Evolutionary conservation across 2,797 vertebrate species (phyloP), one percentile per base, ranked within the genome.

Genomic region (Sebastes cheni): DNA sequence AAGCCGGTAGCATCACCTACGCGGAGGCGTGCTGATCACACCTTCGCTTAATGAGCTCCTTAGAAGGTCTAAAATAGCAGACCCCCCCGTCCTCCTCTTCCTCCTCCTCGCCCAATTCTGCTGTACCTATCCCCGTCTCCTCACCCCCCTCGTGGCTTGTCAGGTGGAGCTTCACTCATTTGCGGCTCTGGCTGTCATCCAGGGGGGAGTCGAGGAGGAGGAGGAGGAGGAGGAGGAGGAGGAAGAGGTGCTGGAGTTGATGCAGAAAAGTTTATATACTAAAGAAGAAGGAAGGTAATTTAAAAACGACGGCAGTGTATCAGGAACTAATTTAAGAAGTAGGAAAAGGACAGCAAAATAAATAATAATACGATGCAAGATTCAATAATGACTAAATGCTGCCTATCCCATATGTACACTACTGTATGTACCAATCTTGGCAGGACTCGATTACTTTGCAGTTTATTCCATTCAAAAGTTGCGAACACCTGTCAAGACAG

Each of bases 21-120:
- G 85, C 89, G 79, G 93, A 95, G 94, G 95, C 88, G 94, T 91
- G 93, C 92, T 90, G 92, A 95, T 97, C 93, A 90, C 96, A 96
- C 96, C 95, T 97, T 89, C 64, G 81, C 94, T 84, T 97, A 97
- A 98, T 97, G 96, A 97, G 96, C 95, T 96, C 91, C 95, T 95
- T 93, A 91, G 94, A 97, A 96, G 96, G 95, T 96, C 95, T 80
- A 92, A 95, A 94, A 96, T 90, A 93, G 95, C 61, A 93, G 79
- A 80, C 46, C 80, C 66, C 88, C 81, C 61, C 20, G 2, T 12
- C 4, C 34, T 36, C 34, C 34, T 36, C 34, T 36, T 25, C 54
- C 9, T 4, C n/a, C 13, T 39, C 55, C 68, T 39, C 67, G 32
- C 27, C 18, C 69, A 52, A 20, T 65, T 54, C 72, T 64, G 65